Base-by-base conservation (phyloP, 2,113 vertebrate species). In the Rostratula benghalensis region DNA sequence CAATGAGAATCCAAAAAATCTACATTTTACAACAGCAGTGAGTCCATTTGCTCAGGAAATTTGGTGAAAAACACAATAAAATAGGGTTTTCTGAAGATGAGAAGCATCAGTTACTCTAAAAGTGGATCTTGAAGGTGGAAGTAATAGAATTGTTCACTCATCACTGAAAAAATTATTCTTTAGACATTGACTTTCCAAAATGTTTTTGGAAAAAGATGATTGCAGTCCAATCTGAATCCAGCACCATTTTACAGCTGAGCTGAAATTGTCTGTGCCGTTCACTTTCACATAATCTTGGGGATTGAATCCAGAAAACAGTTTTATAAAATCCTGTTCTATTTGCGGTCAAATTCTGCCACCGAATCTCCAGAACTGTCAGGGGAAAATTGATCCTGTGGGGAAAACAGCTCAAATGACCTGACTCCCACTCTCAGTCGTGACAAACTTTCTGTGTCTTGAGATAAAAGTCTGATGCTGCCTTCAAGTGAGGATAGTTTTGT, bases 271-370 rank as follows among this genome's bases (percentile, higher is more conserved):
- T 76, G 22, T 91, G 70, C 63, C 50, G 87, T 94, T 90, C 57
- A 51, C 41, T 90, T 90, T 81, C 56, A 71, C 71, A 83, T 60
- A 94, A 88, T 51, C 67, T 77, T 63, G 37, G 35, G 30, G 27
- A 76, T 2, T 19, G 35, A 89, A 86, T 94, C 89, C 87, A 93
- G 65, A 84, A 95, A 89, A 65, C 10, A 60, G 25, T 63, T 91
- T 93, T 91, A 75, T 39, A 84, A 86, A 90, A 77, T 76, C 37
- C 57, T 80, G 35, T 93, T 93, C 37, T 94, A 67, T 75, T 86
- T 96, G 46, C 2, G 7, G 67, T 80, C 37, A 87, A 70, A 83
- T 93, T 83, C 60, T 48, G 48, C 22, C 37, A 83, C 11, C 0
- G 1, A 48, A 85, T 86, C 51, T 67, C 54, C n/a, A 25, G 25